Conservation (phyloP, 2,797 vertebrate species). For the Protonibea diacanthus region DNA sequence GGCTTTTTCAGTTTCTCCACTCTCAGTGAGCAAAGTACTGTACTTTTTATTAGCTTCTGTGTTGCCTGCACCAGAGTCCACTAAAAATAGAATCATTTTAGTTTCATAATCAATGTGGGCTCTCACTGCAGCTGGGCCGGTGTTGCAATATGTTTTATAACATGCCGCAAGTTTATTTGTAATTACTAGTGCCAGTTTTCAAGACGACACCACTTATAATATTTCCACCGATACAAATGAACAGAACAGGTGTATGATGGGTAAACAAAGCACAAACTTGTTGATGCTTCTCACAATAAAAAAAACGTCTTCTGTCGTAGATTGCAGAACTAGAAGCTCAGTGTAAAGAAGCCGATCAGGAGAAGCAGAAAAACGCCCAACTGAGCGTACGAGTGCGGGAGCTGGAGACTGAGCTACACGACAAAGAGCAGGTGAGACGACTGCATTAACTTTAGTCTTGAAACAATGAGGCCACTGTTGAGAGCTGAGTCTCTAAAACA, state of each 20-base stretch:
- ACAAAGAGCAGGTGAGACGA: conserved; percentile 92
- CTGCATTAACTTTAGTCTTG: neutral
- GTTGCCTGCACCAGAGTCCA: conserved; percentile 48
- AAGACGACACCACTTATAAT: neutral
- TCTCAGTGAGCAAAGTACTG: neutral
- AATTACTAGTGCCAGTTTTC: conserved; percentile 4
- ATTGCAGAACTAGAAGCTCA: conserved; percentile 92
- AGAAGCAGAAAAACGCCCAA: conserved; percentile 91
- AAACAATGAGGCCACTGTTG: neutral
- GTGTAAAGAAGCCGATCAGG: conserved; percentile 90
- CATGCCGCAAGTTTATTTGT: conserved; percentile 9
- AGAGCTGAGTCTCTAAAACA: conserved; percentile 12
- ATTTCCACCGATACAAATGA: neutral
- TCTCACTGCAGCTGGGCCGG: conserved; percentile 56
- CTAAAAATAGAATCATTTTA: conserved; percentile 70
- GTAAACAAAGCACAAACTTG: neutral
- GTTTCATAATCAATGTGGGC: conserved; percentile 72
- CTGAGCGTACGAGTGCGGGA: conserved; percentile 90
- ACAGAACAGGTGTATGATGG: neutral
- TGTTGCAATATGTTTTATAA: conserved; percentile 40
- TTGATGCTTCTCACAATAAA: neutral
- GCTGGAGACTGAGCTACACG: conserved; percentile 91
- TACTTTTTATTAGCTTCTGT: conserved; percentile 47
- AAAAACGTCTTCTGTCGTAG: conserved; percentile 68
- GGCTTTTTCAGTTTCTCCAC: conserved; percentile 5